Evolutionary conservation across 2,797 vertebrate species (phyloP), one percentile per base, ranked within the genome.

Genomic region (Sebastes paucispinis): DNA sequence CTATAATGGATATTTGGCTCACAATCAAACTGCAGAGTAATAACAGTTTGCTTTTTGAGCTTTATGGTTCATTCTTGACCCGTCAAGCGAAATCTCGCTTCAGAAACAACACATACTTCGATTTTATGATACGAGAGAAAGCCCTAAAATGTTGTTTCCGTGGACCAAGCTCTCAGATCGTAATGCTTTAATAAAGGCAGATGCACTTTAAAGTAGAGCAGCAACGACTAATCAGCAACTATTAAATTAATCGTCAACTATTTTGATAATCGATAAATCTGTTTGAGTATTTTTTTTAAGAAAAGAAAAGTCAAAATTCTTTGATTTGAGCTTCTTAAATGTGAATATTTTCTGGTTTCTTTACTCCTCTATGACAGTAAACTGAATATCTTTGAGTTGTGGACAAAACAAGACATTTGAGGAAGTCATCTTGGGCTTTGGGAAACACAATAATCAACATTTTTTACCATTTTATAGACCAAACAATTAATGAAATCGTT

Each of bases 81-180:
- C 27, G 31, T 62, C 27, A 14, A 57, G 50, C n/a, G 1, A 47
- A 25, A 65, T 31, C 16, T 47, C 0, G 43, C 43, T 8, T 47
- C 0, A 47, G 43, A 47, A 18, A 47, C 43, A 18, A 47, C 6
- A 47, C 0, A 0, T 18, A 18, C 43, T 47, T 47, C 0, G 6
- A 47, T 47, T 47, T 47, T 47, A 18, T 47, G 16, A 18, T 47
- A 47, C 3, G 16, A 18, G 14, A 47, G 14, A 52, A 52, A 52
- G 20, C 20, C 50, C 20, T 52, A 10, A 52, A 52, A 52, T n/a
- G 20, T 20, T 52, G 50, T 52, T 52, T 52, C 50, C 8, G 8
- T 50, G 47, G 18, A 20, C 16, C 8, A 50, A n/a, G 47, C 47
- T 50, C 16, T 50, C 7, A 2, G 7, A 50, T 47, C 0, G 14